Evolutionary conservation across 2,797 vertebrate genomes (phyloP).

Genomic region (Margarornis squamiger): DNA sequence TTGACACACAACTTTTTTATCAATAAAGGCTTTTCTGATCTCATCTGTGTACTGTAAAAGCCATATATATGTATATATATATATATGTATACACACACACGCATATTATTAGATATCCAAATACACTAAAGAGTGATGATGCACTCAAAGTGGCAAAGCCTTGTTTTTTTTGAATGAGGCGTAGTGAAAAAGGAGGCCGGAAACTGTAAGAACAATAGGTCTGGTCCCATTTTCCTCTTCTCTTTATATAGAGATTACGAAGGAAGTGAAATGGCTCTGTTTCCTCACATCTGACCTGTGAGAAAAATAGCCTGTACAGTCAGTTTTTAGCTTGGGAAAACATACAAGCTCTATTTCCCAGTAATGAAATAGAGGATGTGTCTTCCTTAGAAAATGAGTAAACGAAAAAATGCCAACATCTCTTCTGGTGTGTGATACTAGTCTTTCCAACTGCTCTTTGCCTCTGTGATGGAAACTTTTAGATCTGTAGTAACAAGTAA

Average conservation of each 20-base stretch:
- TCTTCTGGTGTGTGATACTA: neutral
- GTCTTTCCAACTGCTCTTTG: neutral
- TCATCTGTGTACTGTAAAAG: neutral
- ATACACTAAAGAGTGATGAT: neutral
- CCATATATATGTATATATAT: neutral
- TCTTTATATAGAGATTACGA: constrained; percentile 43
- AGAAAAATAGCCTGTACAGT: constrained; percentile 46
- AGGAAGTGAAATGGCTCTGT: constrained; percentile 58
- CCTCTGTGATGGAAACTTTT: neutral
- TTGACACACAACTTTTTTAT: neutral
- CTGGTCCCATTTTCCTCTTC: constrained; percentile 42
- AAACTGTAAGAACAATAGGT: constrained; percentile 61
- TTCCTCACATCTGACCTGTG: constrained; percentile 63
- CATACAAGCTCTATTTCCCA: constrained; percentile 1
- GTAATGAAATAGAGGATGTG: neutral
- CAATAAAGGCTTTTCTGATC: neutral
- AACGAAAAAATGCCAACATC: neutral
- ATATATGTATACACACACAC: neutral
- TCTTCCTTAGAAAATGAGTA: constrained; percentile 28
- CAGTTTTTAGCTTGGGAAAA: constrained; percentile 54
- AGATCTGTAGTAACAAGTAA: neutral
- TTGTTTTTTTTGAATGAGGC: constrained; percentile 5
- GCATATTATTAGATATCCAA: neutral
- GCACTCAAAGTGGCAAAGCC: neutral
- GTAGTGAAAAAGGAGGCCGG: constrained; percentile 29